phyloP scores from a whole-genome alignment of 2,113 vertebrate genomes.

The Neopipo cinnamomea region DNA sequence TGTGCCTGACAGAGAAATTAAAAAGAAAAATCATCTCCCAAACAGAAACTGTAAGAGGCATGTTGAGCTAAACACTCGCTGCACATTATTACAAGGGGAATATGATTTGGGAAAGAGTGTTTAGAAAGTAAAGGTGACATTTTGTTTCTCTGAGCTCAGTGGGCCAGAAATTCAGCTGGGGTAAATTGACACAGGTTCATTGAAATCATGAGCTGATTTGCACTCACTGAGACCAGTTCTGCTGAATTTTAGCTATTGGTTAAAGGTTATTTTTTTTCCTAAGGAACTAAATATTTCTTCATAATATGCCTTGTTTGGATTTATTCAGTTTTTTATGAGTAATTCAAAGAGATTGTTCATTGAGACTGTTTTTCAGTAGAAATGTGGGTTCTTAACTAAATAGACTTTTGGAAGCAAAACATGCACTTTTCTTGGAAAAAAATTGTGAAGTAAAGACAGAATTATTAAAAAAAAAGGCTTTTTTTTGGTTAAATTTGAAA shows the following conservation, averaged over 20 bases:
- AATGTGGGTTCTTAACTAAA: background rate
- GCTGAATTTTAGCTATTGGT: background rate
- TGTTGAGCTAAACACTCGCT: conserved; percentile 49
- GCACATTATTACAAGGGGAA: conserved; percentile 56
- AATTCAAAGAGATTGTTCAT: background rate
- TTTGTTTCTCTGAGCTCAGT: conserved; percentile 54
- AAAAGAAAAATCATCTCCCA: conserved; percentile 68
- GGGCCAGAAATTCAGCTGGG: conserved; percentile 34
- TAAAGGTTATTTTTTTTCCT: background rate
- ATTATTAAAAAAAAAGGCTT: background rate
- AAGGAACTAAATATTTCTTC: background rate
- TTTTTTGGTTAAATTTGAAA: background rate
- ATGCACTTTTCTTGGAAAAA: background rate
- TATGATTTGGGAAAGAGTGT: conserved; percentile 34
- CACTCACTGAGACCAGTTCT: background rate
- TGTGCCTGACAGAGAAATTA: conserved; percentile 71
- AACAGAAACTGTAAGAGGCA: conserved; percentile 57
- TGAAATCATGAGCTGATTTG: conserved; percentile 5
- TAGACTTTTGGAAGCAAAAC: background rate
- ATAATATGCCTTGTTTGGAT: background rate
- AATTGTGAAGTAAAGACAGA: background rate
- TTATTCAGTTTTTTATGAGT: background rate
- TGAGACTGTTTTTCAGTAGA: background rate
- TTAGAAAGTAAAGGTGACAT: conserved; percentile 54
- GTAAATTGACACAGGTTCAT: background rate